Evolutionary conservation across 2,113 vertebrate species (phyloP), one percentile per base, ranked within the genome.

Genomic region (Mohoua ochrocephala): DNA sequence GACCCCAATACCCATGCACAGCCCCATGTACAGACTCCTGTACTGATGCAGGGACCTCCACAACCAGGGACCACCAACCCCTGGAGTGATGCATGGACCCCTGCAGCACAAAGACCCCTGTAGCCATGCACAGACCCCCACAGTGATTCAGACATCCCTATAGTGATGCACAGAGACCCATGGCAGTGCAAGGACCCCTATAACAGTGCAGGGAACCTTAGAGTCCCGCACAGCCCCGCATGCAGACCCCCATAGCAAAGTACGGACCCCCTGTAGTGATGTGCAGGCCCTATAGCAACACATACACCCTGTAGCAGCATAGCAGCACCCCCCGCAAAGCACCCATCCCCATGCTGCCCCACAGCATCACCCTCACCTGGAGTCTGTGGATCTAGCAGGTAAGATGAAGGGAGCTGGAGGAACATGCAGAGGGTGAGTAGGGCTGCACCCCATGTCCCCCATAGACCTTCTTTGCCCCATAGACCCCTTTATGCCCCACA

Each of bases 271-370:
- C 30, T 42, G 18, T 28, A 54, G 22, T 63, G 49, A 63, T 56
- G 6, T 69, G 27, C 31, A 42, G 30, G 76, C 31, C 54, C 35
- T 49, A 42, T 2, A 23, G 79, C 26, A 41, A 42, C 22, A 84
- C 30, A 61, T 31, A 45, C 26, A 42, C 26, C 41, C 30, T 61
- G 31, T 3, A 76, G 21, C 63, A 83, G 26, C 47, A 76, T 33
- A 54, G 28, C 28, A 4, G 0, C 24, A 31, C 8, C 6, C 6
- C 13, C 5, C 13, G 22, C 8, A 0, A 61, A 63, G 56, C 35
- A 31, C 22, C 15, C 35, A 11, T 33, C 15, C 41, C 41, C 70
- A 68, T 6, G 10, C 30, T 76, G 47, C 15, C 54, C 41, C 54
- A 61, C 12, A 18, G 10, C 70, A 61, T 60, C 41, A 41, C 70